These are phyloP conservation scores for Puntigrus tetrazona DNA, from an alignment of 2,113 vertebrate genomes.

Conservation along the genomic window DNA sequence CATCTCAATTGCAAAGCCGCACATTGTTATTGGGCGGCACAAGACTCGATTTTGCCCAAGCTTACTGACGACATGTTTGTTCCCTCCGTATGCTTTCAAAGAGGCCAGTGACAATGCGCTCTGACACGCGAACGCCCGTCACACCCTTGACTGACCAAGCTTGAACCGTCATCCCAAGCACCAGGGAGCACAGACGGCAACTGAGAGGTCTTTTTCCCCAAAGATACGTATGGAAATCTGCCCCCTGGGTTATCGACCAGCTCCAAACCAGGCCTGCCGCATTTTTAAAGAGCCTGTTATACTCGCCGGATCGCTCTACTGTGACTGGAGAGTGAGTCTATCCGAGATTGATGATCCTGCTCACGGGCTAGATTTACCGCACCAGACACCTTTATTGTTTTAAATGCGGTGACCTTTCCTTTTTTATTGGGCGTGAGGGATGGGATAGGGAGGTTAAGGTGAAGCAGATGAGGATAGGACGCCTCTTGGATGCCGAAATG, in stretches of 20 bases:
- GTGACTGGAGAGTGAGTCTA: conserved; percentile 18
- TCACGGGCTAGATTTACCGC: conserved; percentile 35
- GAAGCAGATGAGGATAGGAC: conserved; percentile 19
- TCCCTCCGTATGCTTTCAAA: neutral
- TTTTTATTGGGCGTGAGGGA: neutral
- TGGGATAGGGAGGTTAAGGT: conserved; percentile 21
- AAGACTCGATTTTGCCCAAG: neutral
- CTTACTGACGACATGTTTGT: neutral
- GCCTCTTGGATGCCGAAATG: neutral
- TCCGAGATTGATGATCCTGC: conserved; percentile 28
- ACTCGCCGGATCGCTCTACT: conserved; percentile 26
- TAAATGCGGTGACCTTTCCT: conserved; percentile 41
- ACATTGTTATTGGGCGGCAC: neutral
- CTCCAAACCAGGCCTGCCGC: neutral
- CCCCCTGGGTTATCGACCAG: conserved; percentile 31
- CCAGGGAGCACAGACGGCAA: neutral
- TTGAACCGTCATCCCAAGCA: neutral
- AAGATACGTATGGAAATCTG: neutral
- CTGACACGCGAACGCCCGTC: neutral
- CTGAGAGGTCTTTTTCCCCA: conserved; percentile 10
- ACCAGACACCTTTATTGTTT: conserved; percentile 52
- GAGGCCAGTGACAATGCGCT: neutral
- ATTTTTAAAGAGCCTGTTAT: conserved; percentile 36
- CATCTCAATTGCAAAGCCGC: conserved; percentile 24
- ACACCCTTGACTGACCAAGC: conserved; percentile 10